A percentile compares a stretch with the other conserved stretches of the same genome.
These are phyloP conservation scores for Mesoligia furuncula DNA, from an alignment of 2,888 invertebrate genomes.

Conservation along the genomic window DNA sequence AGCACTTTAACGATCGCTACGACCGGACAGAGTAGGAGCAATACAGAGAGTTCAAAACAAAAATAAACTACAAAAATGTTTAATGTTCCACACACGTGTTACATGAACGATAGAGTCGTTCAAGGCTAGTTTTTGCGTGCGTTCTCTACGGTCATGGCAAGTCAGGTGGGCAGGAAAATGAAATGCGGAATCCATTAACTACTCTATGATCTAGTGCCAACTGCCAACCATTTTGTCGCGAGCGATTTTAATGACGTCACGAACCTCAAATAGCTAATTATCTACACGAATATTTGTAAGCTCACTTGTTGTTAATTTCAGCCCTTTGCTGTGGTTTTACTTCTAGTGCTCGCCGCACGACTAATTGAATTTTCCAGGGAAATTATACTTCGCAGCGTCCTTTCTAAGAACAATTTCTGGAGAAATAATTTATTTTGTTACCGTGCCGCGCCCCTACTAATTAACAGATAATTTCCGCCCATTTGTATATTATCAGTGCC, in stretches of 20 bases:
- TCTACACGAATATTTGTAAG: slow-evolving; percentile 11
- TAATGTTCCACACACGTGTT: slow-evolving; percentile 41
- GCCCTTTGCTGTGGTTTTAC: slow-evolving; percentile 15
- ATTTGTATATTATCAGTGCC: slow-evolving; percentile 35
- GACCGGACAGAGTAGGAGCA: slow-evolving; percentile 48
- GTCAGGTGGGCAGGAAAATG: slow-evolving; percentile 75
- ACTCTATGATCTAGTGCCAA: slow-evolving; percentile 66
- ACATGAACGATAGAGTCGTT: slow-evolving; percentile 47
- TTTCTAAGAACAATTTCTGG: slow-evolving; percentile 2
- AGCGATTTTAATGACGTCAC: slow-evolving; percentile 57
- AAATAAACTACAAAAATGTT: slow-evolving; percentile 34
- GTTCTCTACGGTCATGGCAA: slow-evolving; percentile 65
- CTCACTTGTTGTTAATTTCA: slow-evolving; percentile 7
- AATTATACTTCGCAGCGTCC: neutral
- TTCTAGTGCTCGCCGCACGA: neutral
- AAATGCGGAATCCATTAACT: slow-evolving; percentile 78
- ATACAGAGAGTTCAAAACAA: slow-evolving; percentile 47
- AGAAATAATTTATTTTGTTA: slow-evolving; percentile 13
- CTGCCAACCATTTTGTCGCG: slow-evolving; percentile 62
- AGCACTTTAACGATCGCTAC: slow-evolving; percentile 39
- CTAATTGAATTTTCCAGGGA: slow-evolving; percentile 14
- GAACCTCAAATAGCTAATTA: slow-evolving; percentile 36
- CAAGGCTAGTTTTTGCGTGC: slow-evolving; percentile 73
- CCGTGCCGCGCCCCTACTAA: neutral
- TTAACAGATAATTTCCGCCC: slow-evolving; percentile 37